Base-by-base conservation (phyloP, 2,888 invertebrate genomes). In the Ormyrus thymus region DNA sequence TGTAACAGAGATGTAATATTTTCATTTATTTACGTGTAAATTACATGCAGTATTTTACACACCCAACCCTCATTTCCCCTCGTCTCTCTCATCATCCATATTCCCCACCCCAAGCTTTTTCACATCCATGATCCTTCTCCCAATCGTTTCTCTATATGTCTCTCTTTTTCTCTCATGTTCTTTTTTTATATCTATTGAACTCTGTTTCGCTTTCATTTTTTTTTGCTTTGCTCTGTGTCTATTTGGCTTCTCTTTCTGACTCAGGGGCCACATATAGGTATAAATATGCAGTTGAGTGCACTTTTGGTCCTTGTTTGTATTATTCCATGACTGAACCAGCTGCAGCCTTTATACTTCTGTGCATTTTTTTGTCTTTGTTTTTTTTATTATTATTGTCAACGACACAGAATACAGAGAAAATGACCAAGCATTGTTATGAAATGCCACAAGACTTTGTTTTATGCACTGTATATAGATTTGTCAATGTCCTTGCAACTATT, bases 281-380 rank as follows among this genome's bases (percentile, higher is more conserved):
- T 53, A 58, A 56, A 55, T 77, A 74, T 77, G 65, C 73, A 79
- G 72, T 72, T 66, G 69, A 76, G 51, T 74, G 73, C 76, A 69
- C 76, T 79, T 78, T 81, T 79, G 74, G 71, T 81, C 81, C 81
- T 81, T 81, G 73, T 53, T 62, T 77, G 71, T 76, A 55, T 79
- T 78, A 80, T 78, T 81, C 75, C 75, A 81, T 80, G 78, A 80
- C 68, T 71, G 55, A 29, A 66, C 56, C 65, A 71, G 61, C 73
- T 72, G 64, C 46, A 66, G 51, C 58, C 73, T 76, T 68, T 71
- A 71, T 9, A 65, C 65, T 79, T 74, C 75, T 43, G 43, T 58
- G 45, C 29, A 62, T 64, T 77, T 77, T 79, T 73, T 59, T 65
- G 13, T 46, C 50, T 70, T 64, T 76, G 11, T 71, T 65, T 56